Conservation (phyloP, 2,797 vertebrate species). For the Zalophus californianus region DNA sequence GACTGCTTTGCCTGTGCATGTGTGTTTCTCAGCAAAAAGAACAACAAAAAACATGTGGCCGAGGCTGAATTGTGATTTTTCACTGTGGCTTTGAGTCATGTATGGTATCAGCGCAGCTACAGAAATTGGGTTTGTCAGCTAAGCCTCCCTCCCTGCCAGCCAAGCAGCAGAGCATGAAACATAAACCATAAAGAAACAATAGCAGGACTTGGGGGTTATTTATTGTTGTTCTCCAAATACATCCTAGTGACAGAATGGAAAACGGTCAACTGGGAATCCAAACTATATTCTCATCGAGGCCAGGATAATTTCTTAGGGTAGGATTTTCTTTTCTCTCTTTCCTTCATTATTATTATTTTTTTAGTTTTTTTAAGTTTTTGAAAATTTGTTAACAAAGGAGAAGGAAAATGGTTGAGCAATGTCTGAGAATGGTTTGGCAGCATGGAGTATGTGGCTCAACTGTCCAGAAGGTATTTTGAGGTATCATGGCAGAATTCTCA, state of each 20-base stretch:
- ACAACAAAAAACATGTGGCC: slow-evolving; percentile 61
- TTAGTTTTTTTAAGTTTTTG: neutral
- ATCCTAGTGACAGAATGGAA: slow-evolving; percentile 67
- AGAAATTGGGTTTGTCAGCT: slow-evolving; percentile 76
- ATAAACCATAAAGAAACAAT: slow-evolving; percentile 73
- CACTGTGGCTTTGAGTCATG: slow-evolving; percentile 73
- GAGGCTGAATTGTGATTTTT: slow-evolving; percentile 69
- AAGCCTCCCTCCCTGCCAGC: slow-evolving; percentile 58
- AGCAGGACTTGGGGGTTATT: slow-evolving; percentile 39
- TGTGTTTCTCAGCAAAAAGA: slow-evolving; percentile 67
- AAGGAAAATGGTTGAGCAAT: slow-evolving; percentile 70
- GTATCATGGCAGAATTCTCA: slow-evolving; percentile 26
- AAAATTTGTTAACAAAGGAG: slow-evolving; percentile 54
- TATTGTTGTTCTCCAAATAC: slow-evolving; percentile 65
- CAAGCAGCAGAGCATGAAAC: slow-evolving; percentile 72
- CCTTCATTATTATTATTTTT: neutral
- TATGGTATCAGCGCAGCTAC: slow-evolving; percentile 69
- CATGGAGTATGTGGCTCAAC: neutral
- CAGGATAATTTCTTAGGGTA: slow-evolving; percentile 50
- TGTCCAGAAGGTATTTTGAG: slow-evolving; percentile 21
- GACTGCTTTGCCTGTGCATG: slow-evolving; percentile 47
- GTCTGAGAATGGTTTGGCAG: slow-evolving; percentile 58
- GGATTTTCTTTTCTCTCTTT: slow-evolving; percentile 36
- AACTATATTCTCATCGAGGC: slow-evolving; percentile 25
- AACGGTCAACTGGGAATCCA: slow-evolving; percentile 62